Evolutionary conservation across 2,888 invertebrate species (phyloP), one percentile per base, ranked within the genome.

Genomic region (Deilephila porcellus): DNA sequence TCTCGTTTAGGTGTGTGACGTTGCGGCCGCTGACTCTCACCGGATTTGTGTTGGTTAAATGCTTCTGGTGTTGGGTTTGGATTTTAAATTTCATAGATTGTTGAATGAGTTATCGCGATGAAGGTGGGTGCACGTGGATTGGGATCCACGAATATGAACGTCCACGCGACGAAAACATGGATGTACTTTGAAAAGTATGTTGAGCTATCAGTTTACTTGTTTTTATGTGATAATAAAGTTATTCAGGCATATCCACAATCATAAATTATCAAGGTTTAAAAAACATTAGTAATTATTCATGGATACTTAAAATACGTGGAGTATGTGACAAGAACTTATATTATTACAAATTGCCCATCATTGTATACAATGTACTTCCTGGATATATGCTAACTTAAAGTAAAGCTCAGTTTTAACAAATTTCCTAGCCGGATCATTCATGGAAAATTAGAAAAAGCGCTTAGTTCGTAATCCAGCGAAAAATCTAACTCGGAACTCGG

Each of bases 1-100:
- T 67, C 67, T 67, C 67, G 64, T 67, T 52, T 67, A 37, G 63
- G 37, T 8, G 37, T 6, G 25, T 17, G 60, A 32, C 29, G 17
- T 29, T 32, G 4, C 29, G 25, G 17, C 29, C 20, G 11, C 3
- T n/a, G 37, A 64, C 37, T 20, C 8, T 45, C 7, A 20, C 11
- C 20, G 32, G n/a, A n/a, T 17, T 45, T 20, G 37, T n/a, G 3
- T 62, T 62, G 62, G 11, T 14, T 62, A 5, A 32, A 62, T 6
- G 32, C 29, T 62, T 14, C n/a, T 56, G 56, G n/a, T 56, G 17
- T 56, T 56, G 4, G n/a, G 6, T 19, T n/a, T 56, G n/a, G 56
- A 56, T 56, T 56, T 56, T 56, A 56, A n/a, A n/a, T 6, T 56
- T 14, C 19, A 14, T 19, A n/a, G 56, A n/a, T n/a, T 56, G 19